These are phyloP conservation scores for Sebastes matsubarae DNA, from an alignment of 2,797 vertebrate genomes.

Conservation along the genomic window DNA sequence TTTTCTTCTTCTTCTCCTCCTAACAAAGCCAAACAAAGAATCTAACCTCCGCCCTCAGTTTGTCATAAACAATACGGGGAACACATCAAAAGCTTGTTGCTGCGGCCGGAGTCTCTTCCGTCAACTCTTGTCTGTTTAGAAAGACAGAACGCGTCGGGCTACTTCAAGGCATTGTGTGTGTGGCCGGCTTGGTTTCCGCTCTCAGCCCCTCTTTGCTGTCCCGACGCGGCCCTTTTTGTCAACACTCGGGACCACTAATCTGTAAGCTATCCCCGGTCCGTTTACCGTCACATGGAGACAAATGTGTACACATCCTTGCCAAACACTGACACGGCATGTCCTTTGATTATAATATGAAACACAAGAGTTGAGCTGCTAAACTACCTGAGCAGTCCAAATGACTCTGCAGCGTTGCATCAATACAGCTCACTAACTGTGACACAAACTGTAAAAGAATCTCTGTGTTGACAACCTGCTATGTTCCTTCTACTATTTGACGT, in stretches of 20 bases:
- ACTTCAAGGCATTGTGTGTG: constrained; percentile 74
- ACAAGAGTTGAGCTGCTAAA: constrained; percentile 38
- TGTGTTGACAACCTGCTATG: constrained; percentile 50
- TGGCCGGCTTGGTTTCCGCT: constrained; percentile 67
- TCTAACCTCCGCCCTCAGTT: constrained; percentile 60
- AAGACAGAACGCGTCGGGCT: constrained; percentile 60
- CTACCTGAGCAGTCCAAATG: constrained; percentile 57
- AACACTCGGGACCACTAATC: constrained; percentile 74
- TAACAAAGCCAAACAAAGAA: constrained; percentile 53
- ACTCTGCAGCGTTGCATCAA: constrained; percentile 41
- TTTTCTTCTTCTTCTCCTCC: constrained; percentile 29
- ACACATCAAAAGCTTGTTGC: constrained; percentile 75
- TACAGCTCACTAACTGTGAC: constrained; percentile 36
- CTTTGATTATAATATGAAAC: constrained; percentile 66
- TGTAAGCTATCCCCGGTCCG: constrained; percentile 62
- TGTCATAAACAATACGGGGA: constrained; percentile 77
- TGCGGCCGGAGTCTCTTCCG: constrained; percentile 66
- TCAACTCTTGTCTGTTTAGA: constrained; percentile 77
- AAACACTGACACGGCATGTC: constrained; percentile 59
- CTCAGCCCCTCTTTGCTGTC: constrained; percentile 50
- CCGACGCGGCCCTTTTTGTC: constrained; percentile 65
- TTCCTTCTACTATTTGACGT: constrained; percentile 43
- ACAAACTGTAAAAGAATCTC: constrained; percentile 39
- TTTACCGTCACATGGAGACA: constrained; percentile 61
- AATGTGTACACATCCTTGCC: constrained; percentile 57